phyloP scores from a whole-genome alignment of 1,140 invertebrate species.

The Drosophila cardini region DNA sequence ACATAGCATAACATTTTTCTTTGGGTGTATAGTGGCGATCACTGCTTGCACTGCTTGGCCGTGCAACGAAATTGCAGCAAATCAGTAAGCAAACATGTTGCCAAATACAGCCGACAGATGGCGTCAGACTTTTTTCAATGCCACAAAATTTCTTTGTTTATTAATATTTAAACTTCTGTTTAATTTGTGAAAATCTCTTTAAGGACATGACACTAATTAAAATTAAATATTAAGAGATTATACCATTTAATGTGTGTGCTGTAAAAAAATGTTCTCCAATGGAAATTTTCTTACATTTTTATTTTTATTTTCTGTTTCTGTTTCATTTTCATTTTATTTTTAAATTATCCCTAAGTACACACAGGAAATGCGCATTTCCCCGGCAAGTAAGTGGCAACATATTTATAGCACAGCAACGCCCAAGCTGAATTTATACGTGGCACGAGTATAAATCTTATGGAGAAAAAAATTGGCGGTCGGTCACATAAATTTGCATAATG shows the following conservation, averaged over 20 bases:
- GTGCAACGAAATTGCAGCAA: too few species aligned
- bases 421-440: slow-evolving; percentile 58
- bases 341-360: slow-evolving; percentile 16
- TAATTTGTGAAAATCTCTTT: background rate
- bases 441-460: slow-evolving; percentile 61
- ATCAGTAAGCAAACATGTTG: background rate
- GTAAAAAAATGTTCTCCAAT: background rate
- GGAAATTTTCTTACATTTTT: background rate
- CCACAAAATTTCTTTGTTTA: background rate
- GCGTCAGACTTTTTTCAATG: background rate
- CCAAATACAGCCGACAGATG: background rate
- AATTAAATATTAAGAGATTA: slow-evolving; percentile 25
- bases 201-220: background rate
- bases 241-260: slow-evolving; percentile 12
- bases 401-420: slow-evolving; percentile 33
- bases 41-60: background rate
- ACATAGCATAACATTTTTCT: background rate
- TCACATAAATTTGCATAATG: slow-evolving; percentile 79
- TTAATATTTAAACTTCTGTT: background rate
- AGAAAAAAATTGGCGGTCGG: slow-evolving; percentile 43
- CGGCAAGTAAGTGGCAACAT: background rate
- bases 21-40: background rate
- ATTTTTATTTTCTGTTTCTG: background rate
- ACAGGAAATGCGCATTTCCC: background rate
- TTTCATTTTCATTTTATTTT: background rate